Evolutionary conservation across 2,888 invertebrate genomes (phyloP).

Genomic region (Dynastes grantii): DNA sequence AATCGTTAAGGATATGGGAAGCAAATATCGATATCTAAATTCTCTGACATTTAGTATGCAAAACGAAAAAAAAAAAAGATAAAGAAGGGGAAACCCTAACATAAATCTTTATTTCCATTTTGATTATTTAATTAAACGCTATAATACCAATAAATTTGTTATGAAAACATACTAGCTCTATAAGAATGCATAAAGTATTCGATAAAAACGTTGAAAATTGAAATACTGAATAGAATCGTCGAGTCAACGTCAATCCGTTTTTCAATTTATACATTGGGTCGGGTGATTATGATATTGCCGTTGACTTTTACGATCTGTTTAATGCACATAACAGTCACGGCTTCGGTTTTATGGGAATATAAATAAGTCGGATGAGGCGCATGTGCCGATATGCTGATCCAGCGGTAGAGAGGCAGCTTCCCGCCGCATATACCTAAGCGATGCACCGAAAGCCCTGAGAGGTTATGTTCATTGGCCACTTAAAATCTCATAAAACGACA

Average conservation of each 20-base stretch:
- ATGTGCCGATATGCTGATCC: slow-evolving; percentile 60
- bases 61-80: no score
- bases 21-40: no score
- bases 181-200: neutral
- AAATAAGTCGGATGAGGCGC: slow-evolving; percentile 64
- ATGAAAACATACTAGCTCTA: neutral
- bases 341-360: slow-evolving; percentile 68
- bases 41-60: no score
- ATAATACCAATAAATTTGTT: no score
- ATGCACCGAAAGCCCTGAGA: slow-evolving; percentile 59
- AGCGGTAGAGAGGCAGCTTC: slow-evolving; percentile 24
- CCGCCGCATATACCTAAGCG: slow-evolving; percentile 9
- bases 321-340: slow-evolving; percentile 68
- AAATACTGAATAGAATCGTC: slow-evolving; percentile 5
- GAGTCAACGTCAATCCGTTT: slow-evolving; percentile 41
- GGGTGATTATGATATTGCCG: slow-evolving; percentile 66
- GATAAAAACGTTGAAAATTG: neutral
- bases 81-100: no score
- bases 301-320: slow-evolving; percentile 70
- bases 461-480: slow-evolving; percentile 63
- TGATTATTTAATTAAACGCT: no score
- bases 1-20: no score
- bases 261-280: slow-evolving; percentile 55
- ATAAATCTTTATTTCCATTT: no score
- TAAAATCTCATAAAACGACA: slow-evolving; percentile 64